Base-by-base conservation (phyloP, 1,140 invertebrate species). In the Neodiprion pinetum region DNA sequence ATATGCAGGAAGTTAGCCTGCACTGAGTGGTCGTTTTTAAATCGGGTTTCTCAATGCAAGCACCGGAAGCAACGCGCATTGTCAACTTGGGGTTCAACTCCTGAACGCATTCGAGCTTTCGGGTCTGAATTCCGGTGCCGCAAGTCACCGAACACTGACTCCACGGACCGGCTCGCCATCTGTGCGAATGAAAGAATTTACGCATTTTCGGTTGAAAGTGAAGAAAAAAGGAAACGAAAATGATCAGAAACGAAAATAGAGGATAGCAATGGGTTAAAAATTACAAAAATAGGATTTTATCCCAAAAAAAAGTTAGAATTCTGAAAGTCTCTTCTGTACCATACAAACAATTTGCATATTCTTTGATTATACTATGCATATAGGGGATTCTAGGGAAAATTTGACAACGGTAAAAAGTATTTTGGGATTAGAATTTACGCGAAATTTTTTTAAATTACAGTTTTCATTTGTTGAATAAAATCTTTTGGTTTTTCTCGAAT, bases 61-160 rank as follows among this genome's bases (percentile, higher is more conserved):
- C 86, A 17, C 86, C 86, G 10, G 84, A 83, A 1, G 84, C 85
- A 9, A 91, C 89, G 48, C 85, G 84, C 83, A 91, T 89, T 47
- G 85, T 88, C 74, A 89, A 75, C 47, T 83, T 87, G 12, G 86
- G 82, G 69, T 89, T 89, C 65, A 90, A 81, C 71, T 89, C 83
- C 71, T 90, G 88, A 74, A 90, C 85, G 75, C 90, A 91, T 73
- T 87, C 83, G 67, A 91, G 79, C 66, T 88, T 85, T 72, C 92
- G 85, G 0, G 88, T 90, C 78, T 91, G 89, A n/a, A 88, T 88
- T 76, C 93, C 94, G 76, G 90, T 88, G 12, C 93, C 94, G 85
- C 94, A 95, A 50, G 90, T 91, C 14, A 91, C 91, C 53, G 92
- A 94, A 81, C 94, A 95, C 78, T 92, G 82, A 77, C 84, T 80